phyloP scores from a whole-genome alignment of 1,140 invertebrate genomes.

The Anthonomus grandis region DNA sequence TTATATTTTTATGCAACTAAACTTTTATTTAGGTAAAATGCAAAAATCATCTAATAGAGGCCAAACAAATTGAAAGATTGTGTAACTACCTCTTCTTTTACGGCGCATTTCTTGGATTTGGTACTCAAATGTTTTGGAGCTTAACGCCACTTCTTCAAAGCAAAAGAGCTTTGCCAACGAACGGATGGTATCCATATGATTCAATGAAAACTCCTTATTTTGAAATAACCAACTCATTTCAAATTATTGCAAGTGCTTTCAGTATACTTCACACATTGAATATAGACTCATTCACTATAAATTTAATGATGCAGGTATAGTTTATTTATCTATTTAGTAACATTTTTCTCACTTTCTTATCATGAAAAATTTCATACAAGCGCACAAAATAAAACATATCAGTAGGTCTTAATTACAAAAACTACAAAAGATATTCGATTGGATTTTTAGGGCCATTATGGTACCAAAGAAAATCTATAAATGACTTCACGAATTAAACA shows the following conservation, averaged over 20 bases:
- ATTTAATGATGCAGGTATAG: constrained; percentile 2
- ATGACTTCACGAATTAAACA: too few species aligned
- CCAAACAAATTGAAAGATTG: background rate
- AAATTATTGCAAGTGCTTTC: background rate
- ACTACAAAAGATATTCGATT: too few species aligned
- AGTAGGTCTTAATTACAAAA: too few species aligned
- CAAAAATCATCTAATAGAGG: background rate
- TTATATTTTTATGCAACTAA: too few species aligned
- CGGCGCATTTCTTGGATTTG: background rate
- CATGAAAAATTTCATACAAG: too few species aligned
- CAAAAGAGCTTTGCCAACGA: background rate
- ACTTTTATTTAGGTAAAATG: constrained; percentile 6
- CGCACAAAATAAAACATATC: too few species aligned
- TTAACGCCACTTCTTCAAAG: background rate
- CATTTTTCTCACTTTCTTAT: too few species aligned
- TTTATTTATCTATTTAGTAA: too few species aligned
- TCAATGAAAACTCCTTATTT: background rate
- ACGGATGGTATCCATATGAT: constrained; percentile 5
- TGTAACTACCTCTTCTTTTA: background rate
- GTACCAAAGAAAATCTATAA: too few species aligned
- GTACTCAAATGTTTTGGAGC: constrained; percentile 1
- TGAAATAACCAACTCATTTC: background rate
- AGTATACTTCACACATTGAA: background rate
- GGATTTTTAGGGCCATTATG: too few species aligned
- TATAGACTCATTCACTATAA: background rate